Conservation (phyloP, 2,113 vertebrate genomes). For the Gobius niger region DNA sequence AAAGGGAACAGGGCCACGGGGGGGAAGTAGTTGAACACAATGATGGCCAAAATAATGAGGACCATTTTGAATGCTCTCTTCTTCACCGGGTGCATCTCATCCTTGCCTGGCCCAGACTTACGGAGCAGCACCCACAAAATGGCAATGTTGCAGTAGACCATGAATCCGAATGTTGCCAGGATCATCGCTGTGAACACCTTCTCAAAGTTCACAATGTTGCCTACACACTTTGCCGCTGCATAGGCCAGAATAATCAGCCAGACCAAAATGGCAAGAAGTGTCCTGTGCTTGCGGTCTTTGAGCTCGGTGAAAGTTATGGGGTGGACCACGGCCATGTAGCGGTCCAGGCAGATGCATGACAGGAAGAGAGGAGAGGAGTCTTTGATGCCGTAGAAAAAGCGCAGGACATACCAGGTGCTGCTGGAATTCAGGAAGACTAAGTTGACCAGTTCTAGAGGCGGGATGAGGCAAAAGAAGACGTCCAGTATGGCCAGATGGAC, state of each 20-base stretch:
- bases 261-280: conserved; percentile 37
- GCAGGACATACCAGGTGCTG: conserved; percentile 68
- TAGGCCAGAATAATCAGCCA: conserved; percentile 73
- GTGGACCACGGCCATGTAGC: conserved; percentile 76
- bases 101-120: conserved; percentile 59
- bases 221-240: conserved; percentile 55
- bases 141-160: conserved; percentile 75
- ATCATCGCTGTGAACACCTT: conserved; percentile 74
- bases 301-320: conserved; percentile 74
- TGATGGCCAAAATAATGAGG: conserved; percentile 76
- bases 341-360: conserved; percentile 78
- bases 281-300: conserved; percentile 66
- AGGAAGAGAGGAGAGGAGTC: conserved; percentile 75
- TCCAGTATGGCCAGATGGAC: conserved; percentile 72
- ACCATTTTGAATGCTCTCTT: conserved; percentile 80
- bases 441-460: conserved; percentile 70
- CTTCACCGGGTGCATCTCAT: conserved; percentile 77
- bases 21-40: conserved; percentile 78
- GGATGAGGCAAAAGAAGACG: conserved; percentile 71
- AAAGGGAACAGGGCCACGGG: conserved; percentile 78
- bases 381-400: conserved; percentile 77
- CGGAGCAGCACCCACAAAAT: conserved; percentile 67
- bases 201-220: conserved; percentile 60
- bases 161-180: conserved; percentile 65
- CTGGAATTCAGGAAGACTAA: conserved; percentile 61